Percentiles rank a stretch among this genome's conserved stretches.
phyloP scores from a whole-genome alignment of 2,888 invertebrate genomes.

The Rhaphigaster nebulosa region DNA sequence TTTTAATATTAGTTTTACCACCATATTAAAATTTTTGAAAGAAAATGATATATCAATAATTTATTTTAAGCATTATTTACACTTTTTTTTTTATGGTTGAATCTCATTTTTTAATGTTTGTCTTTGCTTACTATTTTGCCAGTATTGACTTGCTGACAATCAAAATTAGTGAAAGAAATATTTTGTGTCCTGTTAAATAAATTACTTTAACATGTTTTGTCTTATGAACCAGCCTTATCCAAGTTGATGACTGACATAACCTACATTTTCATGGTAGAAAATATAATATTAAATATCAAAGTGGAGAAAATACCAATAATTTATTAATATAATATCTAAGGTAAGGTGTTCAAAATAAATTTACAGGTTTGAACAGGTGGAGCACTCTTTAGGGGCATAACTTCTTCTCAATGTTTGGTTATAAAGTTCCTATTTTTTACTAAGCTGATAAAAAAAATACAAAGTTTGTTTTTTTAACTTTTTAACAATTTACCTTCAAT shows the following conservation, averaged over 20 bases:
- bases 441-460: conserved; percentile 30
- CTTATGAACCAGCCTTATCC: neutral
- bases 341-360: conserved; percentile 42
- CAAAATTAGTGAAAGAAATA: neutral
- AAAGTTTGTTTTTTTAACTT: neutral
- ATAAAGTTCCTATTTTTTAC: conserved; percentile 56
- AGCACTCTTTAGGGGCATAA: conserved; percentile 56
- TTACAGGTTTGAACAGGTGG: conserved; percentile 53
- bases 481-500: neutral
- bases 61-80: no score
- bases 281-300: neutral
- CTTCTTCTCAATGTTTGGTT: conserved; percentile 55
- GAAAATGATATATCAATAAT: neutral
- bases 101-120: neutral
- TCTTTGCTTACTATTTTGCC: neutral
- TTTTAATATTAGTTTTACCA: neutral
- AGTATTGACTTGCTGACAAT: neutral
- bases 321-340: neutral
- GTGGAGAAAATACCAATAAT: neutral
- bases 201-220: neutral
- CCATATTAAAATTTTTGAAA: neutral
- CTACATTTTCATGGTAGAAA: neutral
- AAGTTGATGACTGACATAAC: neutral
- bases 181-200: neutral
- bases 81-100: neutral